These are phyloP conservation scores for Strix uralensis DNA, from an alignment of 2,113 vertebrate genomes.

Conservation along the genomic window DNA sequence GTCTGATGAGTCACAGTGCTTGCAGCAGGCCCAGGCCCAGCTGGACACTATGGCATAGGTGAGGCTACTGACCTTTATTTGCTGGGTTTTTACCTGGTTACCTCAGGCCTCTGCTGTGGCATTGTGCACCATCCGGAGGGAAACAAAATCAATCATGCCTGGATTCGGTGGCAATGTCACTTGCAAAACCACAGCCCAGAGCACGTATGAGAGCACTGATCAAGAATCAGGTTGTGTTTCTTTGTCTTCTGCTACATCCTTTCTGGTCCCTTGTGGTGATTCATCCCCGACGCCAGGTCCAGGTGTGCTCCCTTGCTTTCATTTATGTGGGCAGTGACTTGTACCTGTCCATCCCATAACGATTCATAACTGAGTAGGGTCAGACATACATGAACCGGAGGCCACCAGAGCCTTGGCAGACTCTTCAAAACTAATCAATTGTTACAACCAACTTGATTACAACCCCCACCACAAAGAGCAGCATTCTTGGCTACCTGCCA, in stretches of 20 bases:
- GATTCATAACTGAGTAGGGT: not conserved
- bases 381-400: not conserved
- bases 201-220: not conserved
- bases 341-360: not conserved
- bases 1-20: not conserved
- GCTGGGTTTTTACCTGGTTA: not conserved
- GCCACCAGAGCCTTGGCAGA: not conserved
- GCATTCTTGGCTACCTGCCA: not conserved
- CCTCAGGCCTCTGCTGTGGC: not conserved
- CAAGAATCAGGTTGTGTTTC: not conserved
- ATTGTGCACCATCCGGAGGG: not conserved
- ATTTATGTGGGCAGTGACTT: not conserved
- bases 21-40: not conserved
- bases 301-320: not conserved
- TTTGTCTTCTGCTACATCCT: not conserved
- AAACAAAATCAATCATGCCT: not conserved
- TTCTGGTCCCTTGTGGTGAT: not conserved
- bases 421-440: not conserved
- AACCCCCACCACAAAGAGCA: not conserved
- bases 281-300: not conserved
- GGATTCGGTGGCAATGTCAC: not conserved
- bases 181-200: not conserved
- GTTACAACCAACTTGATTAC: not conserved
- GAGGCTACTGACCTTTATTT: not conserved
- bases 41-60: not conserved